Base-by-base conservation (phyloP, 2,797 vertebrate genomes). In the Notolepis coatsorum region DNA sequence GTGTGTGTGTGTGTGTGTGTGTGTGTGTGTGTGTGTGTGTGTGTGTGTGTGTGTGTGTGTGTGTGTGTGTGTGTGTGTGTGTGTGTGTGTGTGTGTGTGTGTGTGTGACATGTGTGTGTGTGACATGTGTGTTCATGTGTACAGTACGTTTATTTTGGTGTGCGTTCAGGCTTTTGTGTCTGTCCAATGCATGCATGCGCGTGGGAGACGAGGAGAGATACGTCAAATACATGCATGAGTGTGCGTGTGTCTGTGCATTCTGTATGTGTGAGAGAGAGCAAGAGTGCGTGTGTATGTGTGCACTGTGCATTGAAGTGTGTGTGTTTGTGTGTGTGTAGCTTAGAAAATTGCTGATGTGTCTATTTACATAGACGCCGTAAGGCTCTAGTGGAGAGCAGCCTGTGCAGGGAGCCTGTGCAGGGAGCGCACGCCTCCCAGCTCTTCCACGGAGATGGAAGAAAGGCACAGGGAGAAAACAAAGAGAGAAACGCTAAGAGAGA, bases 351-450 rank as follows among this genome's bases (percentile, higher is more conserved):
- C 66, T 71, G 71, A 79, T 67, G 71, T 33, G 35, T 38, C 72
- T 65, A 46, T 48, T 64, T 56, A 50, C 53, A 67, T 65, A 67
- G 64, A 56, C 9, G 38, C 48, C 2, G 54, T 41, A 50, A 64
- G 53, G 66, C 75, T 66, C 31, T 38, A 20, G 50, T 59, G 12
- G 18, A 58, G n/a, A 49, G 43, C 56, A 38, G 58, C 39, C 17
- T 31, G 39, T 20, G 71, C 31, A 7, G n/a, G 5, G 4, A 52
- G 38, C 70, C 17, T 31, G 39, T 20, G 71, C 31, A 7, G n/a
- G 5, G 4, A 52, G 38, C 70, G 54, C 31, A 10, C 47, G 73
- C 61, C 60, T 74, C 72, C n/a, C 56, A 69, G 80, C 75, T 61
- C 57, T 41, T 54, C 67, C 48, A 39, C 75, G 60, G 68, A 77